A percentile compares a stretch with the other conserved stretches of the same genome.
Evolutionary conservation across 2,113 vertebrate species (phyloP).

Genomic region (Shinisaurus crocodilurus): DNA sequence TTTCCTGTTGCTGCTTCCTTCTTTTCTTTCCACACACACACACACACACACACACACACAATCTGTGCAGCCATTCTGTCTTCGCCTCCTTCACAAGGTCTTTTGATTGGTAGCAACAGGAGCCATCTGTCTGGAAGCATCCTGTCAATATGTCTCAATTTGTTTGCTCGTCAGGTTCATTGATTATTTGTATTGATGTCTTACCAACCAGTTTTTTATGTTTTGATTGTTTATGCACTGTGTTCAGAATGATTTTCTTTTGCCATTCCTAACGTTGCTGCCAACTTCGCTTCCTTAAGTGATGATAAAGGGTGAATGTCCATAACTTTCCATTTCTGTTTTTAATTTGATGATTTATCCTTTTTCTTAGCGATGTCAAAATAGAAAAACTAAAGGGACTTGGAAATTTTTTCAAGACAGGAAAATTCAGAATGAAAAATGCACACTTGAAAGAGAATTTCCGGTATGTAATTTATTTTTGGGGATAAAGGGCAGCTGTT

Average conservation of each 20-base stretch:
- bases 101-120: too few species aligned
- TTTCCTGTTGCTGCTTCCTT: too few species aligned
- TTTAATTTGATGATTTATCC: neutral
- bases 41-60: too few species aligned
- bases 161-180: neutral
- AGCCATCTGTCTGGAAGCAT: too few species aligned
- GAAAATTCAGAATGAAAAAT: conserved; percentile 72
- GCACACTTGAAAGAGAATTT: conserved; percentile 65
- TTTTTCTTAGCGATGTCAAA: conserved; percentile 63
- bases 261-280: neutral
- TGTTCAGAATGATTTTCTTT: neutral
- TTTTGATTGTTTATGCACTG: neutral
- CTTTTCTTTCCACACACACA: too few species aligned
- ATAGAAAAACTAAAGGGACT: conserved; percentile 66
- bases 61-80: too few species aligned
- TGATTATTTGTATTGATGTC: neutral
- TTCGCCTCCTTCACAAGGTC: too few species aligned
- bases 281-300: neutral
- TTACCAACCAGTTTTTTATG: neutral
- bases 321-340: neutral
- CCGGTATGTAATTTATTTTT: conserved; percentile 65
- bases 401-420: conserved; percentile 75
- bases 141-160: neutral
- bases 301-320: neutral
- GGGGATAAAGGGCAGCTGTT: neutral